Evolutionary conservation across 2,113 vertebrate genomes (phyloP).

Genomic region (Plectropomus leopardus): DNA sequence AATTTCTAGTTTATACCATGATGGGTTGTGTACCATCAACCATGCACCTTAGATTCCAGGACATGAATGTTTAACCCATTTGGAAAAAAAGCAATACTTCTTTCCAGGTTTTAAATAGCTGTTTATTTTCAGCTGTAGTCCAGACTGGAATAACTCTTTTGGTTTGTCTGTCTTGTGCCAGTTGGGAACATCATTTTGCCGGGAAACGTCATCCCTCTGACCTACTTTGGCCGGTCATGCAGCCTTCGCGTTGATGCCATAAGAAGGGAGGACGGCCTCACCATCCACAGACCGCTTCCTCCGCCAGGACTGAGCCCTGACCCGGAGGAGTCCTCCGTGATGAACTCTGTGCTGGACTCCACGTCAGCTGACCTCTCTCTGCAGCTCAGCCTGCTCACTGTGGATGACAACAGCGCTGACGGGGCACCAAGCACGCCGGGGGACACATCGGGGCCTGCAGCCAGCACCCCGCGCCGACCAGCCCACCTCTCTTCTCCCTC

Average conservation of each 20-base stretch:
- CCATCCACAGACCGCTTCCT: slow-evolving; percentile 66
- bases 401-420: slow-evolving; percentile 74
- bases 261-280: slow-evolving; percentile 87
- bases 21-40: too few species aligned
- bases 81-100: background rate
- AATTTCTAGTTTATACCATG: too few species aligned
- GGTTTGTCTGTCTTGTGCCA: slow-evolving; percentile 67
- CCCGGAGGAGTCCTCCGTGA: slow-evolving; percentile 47
- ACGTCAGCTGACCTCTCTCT: slow-evolving; percentile 85
- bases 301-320: slow-evolving; percentile 10
- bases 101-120: background rate
- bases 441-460: slow-evolving; percentile 54
- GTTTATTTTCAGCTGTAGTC: background rate
- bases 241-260: slow-evolving; percentile 84
- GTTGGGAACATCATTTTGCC: slow-evolving; percentile 91
- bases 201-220: slow-evolving; percentile 88
- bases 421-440: slow-evolving; percentile 65
- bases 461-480: slow-evolving; percentile 83
- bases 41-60: background rate
- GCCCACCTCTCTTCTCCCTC: slow-evolving; percentile 25
- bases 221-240: slow-evolving; percentile 90
- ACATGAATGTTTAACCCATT: background rate
- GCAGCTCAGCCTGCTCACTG: slow-evolving; percentile 84
- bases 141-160: slow-evolving; percentile 10
- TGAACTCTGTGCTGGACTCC: slow-evolving; percentile 36